Evolutionary conservation across 2,888 invertebrate genomes (phyloP).

Genomic region (Dryocosmus kuriphilus): DNA sequence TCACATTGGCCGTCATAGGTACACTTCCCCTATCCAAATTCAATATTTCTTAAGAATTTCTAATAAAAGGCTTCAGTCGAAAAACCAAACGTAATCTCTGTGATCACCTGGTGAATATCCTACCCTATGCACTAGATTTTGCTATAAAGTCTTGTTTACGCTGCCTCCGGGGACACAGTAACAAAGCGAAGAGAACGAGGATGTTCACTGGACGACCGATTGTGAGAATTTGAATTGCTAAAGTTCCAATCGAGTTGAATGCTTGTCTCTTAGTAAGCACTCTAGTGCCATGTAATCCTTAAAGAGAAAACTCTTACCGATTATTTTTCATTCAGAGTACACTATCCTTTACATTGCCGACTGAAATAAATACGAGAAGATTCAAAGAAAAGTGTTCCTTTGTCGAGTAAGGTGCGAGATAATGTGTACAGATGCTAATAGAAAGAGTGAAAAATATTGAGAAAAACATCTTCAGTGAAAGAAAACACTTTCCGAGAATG

Average conservation of each 20-base stretch:
- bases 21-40: neutral
- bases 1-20: no score
- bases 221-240: constrained; percentile 53
- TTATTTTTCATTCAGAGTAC: constrained; percentile 4
- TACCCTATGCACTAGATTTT: neutral
- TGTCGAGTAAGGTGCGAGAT: neutral
- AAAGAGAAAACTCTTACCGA: neutral
- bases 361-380: neutral
- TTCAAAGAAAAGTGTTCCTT: neutral
- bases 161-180: neutral
- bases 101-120: neutral
- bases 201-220: neutral
- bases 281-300: neutral
- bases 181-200: constrained; percentile 1
- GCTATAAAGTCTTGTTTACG: constrained; percentile 30
- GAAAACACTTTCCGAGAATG: no score
- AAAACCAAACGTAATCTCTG: neutral
- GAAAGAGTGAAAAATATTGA: no score
- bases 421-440: neutral
- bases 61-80: neutral
- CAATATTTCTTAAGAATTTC: neutral
- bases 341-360: neutral
- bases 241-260: constrained; percentile 50
- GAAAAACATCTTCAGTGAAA: no score
- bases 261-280: neutral